Base-by-base conservation (phyloP, 64 coral and sea anemone species). In the Catalaphyllia jardinei region DNA sequence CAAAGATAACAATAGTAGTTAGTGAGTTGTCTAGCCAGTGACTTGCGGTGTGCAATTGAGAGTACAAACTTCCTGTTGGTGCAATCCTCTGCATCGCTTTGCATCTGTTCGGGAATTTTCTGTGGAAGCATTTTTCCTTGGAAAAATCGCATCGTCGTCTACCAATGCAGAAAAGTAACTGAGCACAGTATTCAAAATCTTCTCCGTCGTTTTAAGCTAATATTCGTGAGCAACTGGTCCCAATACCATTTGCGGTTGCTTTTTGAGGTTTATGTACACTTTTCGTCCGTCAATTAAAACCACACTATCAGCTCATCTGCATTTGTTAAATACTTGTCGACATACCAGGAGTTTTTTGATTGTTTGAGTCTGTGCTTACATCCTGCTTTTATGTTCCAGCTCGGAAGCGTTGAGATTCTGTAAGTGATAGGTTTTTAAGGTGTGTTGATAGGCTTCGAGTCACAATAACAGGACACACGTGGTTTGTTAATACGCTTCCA, bases 271-370 rank as follows among this genome's bases (percentile, higher is more conserved):
- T 27, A n/a, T 69, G 25, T 11, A 69, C 65, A 29, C 7, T 19
- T 39, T 83, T 49, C 33, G 10, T 83, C 27, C 22, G 10, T 7
- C 33, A 67, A 83, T 83, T 67, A 49, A n/a, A 16, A 83, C 31
- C 38, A 25, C 10, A 85, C 71, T 85, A 71, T 71, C 81, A 71
- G 18, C 9, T 85, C 63, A 71, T 65, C 42, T 33, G 20, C 81
- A 71, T 85, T 71, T 28, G 63, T 71, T 71, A 85, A 85, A 85
- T 85, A 51, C 62, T 85, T 71, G 81, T 20, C 27, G 61, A 71
- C 81, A 85, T 85, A 71, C 62, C 81, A 71, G 4, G 35, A 85
- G 24, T 39, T 28, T n/a, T 27, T 52, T 10, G 24, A 46, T 85
- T 85, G 67, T 50, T 52, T 25, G 4, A 19, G 60, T 83, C 49